phyloP scores from a whole-genome alignment of 1,140 invertebrate genomes.

The Drosophila pseudoananassae region DNA sequence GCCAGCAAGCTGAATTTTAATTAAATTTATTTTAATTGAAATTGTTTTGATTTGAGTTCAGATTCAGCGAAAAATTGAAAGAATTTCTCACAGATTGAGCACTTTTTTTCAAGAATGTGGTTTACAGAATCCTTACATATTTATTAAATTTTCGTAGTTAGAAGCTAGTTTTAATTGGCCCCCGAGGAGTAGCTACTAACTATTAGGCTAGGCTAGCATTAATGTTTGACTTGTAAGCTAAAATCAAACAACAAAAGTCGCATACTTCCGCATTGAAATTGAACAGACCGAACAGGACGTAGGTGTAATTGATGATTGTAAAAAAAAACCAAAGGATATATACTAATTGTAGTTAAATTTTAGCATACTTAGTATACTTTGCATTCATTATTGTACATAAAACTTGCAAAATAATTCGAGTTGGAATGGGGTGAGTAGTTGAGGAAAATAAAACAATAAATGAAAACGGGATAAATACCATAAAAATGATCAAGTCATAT shows the following conservation, averaged over 20 bases:
- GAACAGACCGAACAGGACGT: constrained; percentile 10
- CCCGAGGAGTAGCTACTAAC: constrained; percentile 29
- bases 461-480: constrained; percentile 41
- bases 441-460: constrained; percentile 11
- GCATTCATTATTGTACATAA: constrained; percentile 38
- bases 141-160: constrained; percentile 11
- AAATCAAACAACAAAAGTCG: constrained; percentile 63
- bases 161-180: constrained; percentile 6
- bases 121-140: neutral
- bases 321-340: constrained; percentile 22
- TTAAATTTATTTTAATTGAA: constrained; percentile 79
- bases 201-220: constrained; percentile 45
- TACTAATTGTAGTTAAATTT: constrained; percentile 34
- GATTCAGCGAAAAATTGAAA: constrained; percentile 7
- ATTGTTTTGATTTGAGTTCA: constrained; percentile 65
- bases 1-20: constrained; percentile 59
- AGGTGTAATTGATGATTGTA: constrained; percentile 36
- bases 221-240: constrained; percentile 34
- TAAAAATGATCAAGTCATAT: constrained; percentile 81
- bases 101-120: neutral
- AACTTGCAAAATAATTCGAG: neutral
- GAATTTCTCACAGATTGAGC: constrained; percentile 2
- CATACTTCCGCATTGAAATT: constrained; percentile 55
- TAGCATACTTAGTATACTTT: constrained; percentile 40
- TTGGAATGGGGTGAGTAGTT: neutral